A percentile compares a stretch with the other conserved stretches of the same genome.
Conservation (phyloP, 37 sponge, comb jelly and placozoan genomes). For the Tethya wilhelma region DNA sequence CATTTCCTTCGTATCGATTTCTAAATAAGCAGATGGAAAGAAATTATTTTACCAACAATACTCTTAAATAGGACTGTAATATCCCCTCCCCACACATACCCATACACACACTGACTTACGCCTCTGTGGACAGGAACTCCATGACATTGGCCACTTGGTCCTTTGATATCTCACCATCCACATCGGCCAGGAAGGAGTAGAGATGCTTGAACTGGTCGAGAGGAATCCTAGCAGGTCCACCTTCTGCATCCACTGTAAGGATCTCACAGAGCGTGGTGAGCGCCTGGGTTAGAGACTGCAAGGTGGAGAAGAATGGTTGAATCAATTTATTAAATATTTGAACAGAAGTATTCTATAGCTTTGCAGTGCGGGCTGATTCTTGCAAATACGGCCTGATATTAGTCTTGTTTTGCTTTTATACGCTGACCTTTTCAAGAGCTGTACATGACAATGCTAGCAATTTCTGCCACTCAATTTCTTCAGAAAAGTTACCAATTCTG, state of each 20-base stretch:
- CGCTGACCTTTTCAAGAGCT: slow-evolving; percentile 73
- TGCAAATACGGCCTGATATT: neutral
- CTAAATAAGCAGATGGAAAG: slow-evolving; percentile 41
- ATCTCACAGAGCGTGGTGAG: slow-evolving; percentile 84
- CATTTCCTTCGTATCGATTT: slow-evolving; percentile 64
- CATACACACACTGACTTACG: slow-evolving; percentile 49
- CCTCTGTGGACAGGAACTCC: slow-evolving; percentile 73
- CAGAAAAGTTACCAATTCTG: slow-evolving; percentile 76
- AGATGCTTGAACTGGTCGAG: slow-evolving; percentile 75
- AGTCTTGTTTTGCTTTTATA: neutral
- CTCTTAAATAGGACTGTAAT: neutral
- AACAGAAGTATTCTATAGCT: too few relatives aligned
- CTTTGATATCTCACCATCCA: slow-evolving; percentile 78
- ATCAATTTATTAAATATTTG: neutral
- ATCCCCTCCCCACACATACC: neutral
- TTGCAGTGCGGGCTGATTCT: too few relatives aligned
- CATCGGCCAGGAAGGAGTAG: slow-evolving; percentile 78
- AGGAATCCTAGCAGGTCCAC: slow-evolving; percentile 83
- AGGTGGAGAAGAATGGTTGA: neutral
- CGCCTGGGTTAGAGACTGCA: slow-evolving; percentile 76
- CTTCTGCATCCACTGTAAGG: slow-evolving; percentile 82
- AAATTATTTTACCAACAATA: neutral
- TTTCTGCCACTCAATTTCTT: slow-evolving; percentile 84
- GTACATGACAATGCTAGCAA: slow-evolving; percentile 85
- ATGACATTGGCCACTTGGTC: slow-evolving; percentile 68